Evolutionary conservation across 2,113 vertebrate genomes (phyloP).

Genomic region (Hydrochoerus hydrochaeris): DNA sequence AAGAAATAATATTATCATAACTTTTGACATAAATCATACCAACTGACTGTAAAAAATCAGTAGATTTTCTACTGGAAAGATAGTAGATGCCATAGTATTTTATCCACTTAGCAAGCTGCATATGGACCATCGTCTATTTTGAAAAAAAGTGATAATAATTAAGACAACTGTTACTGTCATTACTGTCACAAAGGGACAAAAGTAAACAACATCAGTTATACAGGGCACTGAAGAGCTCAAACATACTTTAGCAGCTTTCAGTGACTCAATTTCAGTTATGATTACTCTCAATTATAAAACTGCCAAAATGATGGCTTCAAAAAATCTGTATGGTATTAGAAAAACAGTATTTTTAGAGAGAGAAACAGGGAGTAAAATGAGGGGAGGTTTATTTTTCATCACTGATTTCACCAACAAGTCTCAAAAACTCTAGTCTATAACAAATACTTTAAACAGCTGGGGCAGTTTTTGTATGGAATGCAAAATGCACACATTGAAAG

Average conservation of each 20-base stretch:
- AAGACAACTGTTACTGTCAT: constrained; percentile 52
- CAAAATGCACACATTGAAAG: constrained; percentile 80
- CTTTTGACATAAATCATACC: constrained; percentile 24
- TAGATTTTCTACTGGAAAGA: constrained; percentile 57
- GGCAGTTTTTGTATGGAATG: constrained; percentile 81
- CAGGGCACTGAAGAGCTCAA: constrained; percentile 64
- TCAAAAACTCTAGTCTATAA: constrained; percentile 84
- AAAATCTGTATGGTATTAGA: constrained; percentile 73
- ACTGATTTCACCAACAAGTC: constrained; percentile 80
- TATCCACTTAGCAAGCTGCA: not conserved
- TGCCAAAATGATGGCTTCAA: constrained; percentile 76
- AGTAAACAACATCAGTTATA: constrained; percentile 63
- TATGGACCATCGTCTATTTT: not conserved
- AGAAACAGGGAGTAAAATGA: constrained; percentile 37
- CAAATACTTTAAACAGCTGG: constrained; percentile 86
- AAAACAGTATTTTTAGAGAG: constrained; percentile 70
- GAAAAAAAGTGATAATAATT: constrained; percentile 28
- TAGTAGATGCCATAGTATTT: constrained; percentile 32
- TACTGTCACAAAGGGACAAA: constrained; percentile 11
- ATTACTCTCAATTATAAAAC: constrained; percentile 75
- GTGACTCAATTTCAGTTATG: constrained; percentile 69
- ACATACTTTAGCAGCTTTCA: constrained; percentile 61
- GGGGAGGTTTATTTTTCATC: constrained; percentile 68
- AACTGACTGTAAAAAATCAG: not conserved
- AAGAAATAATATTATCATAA: constrained; percentile 40